A percentile compares a stretch with the other conserved stretches of the same genome.
These are phyloP conservation scores for Helicoverpa armigera DNA, from an alignment of 1,140 invertebrate species.

Conservation along the genomic window DNA sequence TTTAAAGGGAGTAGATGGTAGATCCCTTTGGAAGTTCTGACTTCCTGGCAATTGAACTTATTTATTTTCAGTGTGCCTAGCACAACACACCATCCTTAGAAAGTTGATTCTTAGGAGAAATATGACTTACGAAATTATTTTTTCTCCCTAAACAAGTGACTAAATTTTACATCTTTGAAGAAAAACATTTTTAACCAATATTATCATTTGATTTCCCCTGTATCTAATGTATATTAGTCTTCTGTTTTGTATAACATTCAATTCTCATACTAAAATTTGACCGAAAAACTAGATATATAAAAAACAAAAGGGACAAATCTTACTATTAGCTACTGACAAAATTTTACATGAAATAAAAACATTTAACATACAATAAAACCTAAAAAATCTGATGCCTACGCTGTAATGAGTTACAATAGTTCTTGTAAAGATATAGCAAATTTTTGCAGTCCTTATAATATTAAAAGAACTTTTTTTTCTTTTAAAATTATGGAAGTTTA, in stretches of 20 bases:
- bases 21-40: constrained; percentile 17
- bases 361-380: constrained; percentile 60
- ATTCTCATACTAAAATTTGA: constrained; percentile 51
- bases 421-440: constrained; percentile 76
- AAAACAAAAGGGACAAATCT: constrained; percentile 41
- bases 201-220: constrained; percentile 50
- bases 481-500: constrained; percentile 57
- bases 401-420: constrained; percentile 62
- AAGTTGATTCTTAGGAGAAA: constrained; percentile 65
- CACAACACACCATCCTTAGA: constrained; percentile 42
- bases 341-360: constrained; percentile 60
- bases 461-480: constrained; percentile 60
- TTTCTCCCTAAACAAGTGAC: constrained; percentile 54
- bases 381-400: constrained; percentile 61
- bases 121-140: constrained; percentile 59
- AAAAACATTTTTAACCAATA: constrained; percentile 46
- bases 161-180: constrained; percentile 51
- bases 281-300: constrained; percentile 49
- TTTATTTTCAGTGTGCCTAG: constrained; percentile 39
- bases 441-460: constrained; percentile 78
- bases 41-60: constrained; percentile 29
- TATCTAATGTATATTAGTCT: constrained; percentile 52
- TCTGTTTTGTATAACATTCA: constrained; percentile 41
- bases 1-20: background rate
- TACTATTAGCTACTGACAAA: constrained; percentile 51